phyloP scores from a whole-genome alignment of 2,113 vertebrate species.

The Sturnus vulgaris region DNA sequence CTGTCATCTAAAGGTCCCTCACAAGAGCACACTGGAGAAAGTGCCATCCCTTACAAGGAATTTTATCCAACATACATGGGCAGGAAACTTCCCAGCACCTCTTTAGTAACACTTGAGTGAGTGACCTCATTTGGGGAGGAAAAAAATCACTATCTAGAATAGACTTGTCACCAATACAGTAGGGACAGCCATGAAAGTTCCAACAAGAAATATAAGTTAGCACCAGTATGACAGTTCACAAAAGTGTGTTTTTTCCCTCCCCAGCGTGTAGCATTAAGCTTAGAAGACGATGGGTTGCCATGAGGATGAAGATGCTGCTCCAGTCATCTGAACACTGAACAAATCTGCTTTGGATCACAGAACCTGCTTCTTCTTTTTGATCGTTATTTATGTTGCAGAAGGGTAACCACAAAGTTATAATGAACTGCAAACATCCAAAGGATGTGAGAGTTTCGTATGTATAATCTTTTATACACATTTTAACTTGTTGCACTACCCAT shows the following conservation, averaged over 20 bases:
- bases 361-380: slow-evolving; percentile 4
- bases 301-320: slow-evolving; percentile 75
- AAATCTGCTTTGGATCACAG: slow-evolving; percentile 22
- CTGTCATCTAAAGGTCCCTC: neutral
- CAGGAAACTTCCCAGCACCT: neutral
- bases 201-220: neutral
- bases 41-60: neutral
- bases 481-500: slow-evolving; percentile 82
- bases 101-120: neutral
- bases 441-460: slow-evolving; percentile 85
- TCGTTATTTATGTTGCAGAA: slow-evolving; percentile 80
- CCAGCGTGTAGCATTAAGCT: slow-evolving; percentile 94
- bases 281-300: slow-evolving; percentile 94
- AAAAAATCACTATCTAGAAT: neutral
- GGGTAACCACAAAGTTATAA: slow-evolving; percentile 85
- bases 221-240: neutral
- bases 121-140: neutral
- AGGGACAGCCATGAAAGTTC: neutral
- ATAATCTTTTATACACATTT: slow-evolving; percentile 87
- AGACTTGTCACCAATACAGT: neutral
- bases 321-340: slow-evolving; percentile 37
- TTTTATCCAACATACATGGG: neutral
- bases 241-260: slow-evolving; percentile 27
- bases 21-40: neutral
- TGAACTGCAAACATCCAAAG: slow-evolving; percentile 85